Conservation (phyloP, 2,888 invertebrate species). For the Ischnus inquisitorius region DNA sequence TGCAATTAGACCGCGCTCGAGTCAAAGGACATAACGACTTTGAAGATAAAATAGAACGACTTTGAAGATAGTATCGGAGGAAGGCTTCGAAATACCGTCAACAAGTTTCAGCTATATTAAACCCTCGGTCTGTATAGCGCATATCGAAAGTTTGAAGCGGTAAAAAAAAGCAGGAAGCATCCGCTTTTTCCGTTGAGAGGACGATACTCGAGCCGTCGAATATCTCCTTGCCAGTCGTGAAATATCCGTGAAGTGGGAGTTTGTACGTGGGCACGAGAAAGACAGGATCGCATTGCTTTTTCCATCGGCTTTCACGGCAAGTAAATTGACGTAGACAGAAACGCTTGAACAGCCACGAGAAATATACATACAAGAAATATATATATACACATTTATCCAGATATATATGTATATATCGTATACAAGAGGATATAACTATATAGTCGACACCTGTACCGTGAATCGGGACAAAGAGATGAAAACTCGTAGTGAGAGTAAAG, state of each 20-base stretch:
- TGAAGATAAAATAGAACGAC: conserved; percentile 7
- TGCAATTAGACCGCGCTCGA: not conserved
- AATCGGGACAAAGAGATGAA: conserved; percentile 48
- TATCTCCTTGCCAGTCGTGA: conserved; percentile 10
- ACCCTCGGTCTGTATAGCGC: not conserved
- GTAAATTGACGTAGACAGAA: conserved; percentile 56
- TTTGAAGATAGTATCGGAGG: not conserved
- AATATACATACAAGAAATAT: conserved; percentile 20
- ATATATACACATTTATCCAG: conserved; percentile 23
- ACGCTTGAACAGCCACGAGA: conserved; percentile 43
- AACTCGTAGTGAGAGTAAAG: conserved; percentile 24
- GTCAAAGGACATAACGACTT: not conserved
- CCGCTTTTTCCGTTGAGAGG: conserved; percentile 15
- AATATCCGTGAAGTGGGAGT: conserved; percentile 7
- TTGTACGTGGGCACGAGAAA: conserved; percentile 25
- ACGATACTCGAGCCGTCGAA: conserved; percentile 17
- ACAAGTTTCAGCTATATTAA: not conserved
- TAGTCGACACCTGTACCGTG: conserved; percentile 48
- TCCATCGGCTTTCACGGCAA: conserved; percentile 34
- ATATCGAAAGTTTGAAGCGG: conserved; percentile 7
- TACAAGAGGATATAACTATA: conserved; percentile 1
- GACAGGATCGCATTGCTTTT: conserved; percentile 42
- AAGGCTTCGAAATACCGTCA: not conserved
- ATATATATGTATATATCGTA: not conserved
- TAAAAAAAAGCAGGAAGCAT: not conserved